Conservation (phyloP, 2,888 invertebrate species). For the Clusia tigrina region DNA sequence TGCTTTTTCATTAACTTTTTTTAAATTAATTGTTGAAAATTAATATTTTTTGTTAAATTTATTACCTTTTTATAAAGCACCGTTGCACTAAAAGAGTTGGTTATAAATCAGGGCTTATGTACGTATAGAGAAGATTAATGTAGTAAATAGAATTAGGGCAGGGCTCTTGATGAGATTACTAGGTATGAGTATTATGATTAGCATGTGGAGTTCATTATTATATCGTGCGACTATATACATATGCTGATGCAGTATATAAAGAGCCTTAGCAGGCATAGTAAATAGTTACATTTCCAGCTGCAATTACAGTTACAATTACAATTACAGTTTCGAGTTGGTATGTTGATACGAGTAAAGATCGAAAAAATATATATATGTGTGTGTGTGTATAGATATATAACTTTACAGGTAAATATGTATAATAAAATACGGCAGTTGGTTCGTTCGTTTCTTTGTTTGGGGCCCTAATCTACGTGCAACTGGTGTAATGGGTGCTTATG, state of each 20-base stretch:
- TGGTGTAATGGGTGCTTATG: not conserved
- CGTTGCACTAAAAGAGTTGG: no score
- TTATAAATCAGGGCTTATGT: no score
- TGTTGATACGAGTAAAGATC: not conserved
- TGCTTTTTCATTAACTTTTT: no score
- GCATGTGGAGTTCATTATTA: no score
- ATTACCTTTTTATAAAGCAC: no score
- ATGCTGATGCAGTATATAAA: not conserved
- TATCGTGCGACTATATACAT: no score
- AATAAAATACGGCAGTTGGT: conserved; percentile 2
- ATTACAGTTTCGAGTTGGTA: not conserved
- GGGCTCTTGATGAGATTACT: no score
- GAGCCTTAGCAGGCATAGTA: not conserved
- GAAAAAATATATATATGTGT: not conserved
- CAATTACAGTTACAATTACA: conserved; percentile 8
- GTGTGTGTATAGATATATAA: not conserved
- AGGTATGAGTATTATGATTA: no score
- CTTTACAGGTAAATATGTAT: not conserved
- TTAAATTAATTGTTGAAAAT: no score
- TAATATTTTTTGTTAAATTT: no score
- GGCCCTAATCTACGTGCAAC: not conserved
- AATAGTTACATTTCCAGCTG: not conserved
- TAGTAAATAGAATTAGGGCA: no score
- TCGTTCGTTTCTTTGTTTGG: conserved; percentile 1
- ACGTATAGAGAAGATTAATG: no score